Base-by-base conservation (phyloP, 2,113 vertebrate species). In the Gymnocephalus cernua region DNA sequence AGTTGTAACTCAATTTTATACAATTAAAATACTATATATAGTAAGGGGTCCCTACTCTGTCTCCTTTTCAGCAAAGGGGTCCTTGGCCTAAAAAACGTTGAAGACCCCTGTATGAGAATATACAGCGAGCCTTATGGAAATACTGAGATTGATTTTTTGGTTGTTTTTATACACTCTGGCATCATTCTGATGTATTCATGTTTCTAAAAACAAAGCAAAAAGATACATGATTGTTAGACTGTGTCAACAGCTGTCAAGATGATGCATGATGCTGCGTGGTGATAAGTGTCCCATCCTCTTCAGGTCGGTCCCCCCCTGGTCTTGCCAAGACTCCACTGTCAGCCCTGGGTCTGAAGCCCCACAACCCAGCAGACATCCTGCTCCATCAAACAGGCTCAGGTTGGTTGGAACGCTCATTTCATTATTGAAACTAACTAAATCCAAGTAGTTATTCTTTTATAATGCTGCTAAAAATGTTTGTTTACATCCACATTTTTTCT, bases 251-350 rank as follows among this genome's bases (percentile, higher is more conserved):
- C 90, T 95, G 89, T 89, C 82, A 89, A 66, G 80, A 73, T 69
- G 23, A 13, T 41, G 29, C 35, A 5, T 53, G 18, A 38, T 19
- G 18, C 38, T 67, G n/a, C 57, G 4, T 51, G 15, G 10, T 84
- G 38, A 66, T 66, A 27, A 19, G 19, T 78, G 25, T 80, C 6
- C 6, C 2, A n/a, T 23, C 79, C 51, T 45, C 66, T 72, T 69
- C 74, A 98, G 98, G 96, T 84, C 98, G 98, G 9, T 99, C 98
- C 57, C 98, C 98, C 19, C 97, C 98, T 0, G 98, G 98, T 71
- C 93, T 99, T 86, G 97, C 97, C 77, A 99, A 97, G 95, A 99
- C 98, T 6, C 98, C 98, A 0, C 94, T 99, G 74, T 99, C 98
- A 61, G 98, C 98, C 1, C 91, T 99, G 88, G 98, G 98, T 21